These are phyloP conservation scores for Scomber scombrus DNA, from an alignment of 2,113 vertebrate species.

Conservation along the genomic window DNA sequence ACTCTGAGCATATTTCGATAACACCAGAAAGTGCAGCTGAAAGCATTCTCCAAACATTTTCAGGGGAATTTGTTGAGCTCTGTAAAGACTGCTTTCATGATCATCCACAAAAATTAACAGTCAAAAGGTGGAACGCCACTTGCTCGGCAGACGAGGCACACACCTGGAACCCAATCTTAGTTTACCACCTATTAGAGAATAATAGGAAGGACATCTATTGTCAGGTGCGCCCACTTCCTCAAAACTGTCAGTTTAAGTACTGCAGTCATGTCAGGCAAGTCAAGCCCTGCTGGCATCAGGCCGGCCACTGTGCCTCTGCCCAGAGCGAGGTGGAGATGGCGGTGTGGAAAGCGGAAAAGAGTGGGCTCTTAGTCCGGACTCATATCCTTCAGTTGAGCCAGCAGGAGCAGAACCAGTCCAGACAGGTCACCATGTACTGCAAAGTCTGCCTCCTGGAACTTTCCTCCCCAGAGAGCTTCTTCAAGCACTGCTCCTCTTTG, in stretches of 20 bases:
- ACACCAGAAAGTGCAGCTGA: not conserved
- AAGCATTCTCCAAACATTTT: slow-evolving; percentile 79
- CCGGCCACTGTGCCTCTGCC: slow-evolving; percentile 79
- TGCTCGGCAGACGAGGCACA: slow-evolving; percentile 78
- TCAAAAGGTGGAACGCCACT: slow-evolving; percentile 29
- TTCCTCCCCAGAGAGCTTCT: slow-evolving; percentile 87
- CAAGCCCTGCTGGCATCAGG: slow-evolving; percentile 78
- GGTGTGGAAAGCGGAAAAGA: slow-evolving; percentile 86
- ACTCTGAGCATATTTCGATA: not conserved
- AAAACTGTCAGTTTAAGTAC: slow-evolving; percentile 65
- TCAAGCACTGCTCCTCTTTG: slow-evolving; percentile 87
- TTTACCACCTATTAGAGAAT: slow-evolving; percentile 69
- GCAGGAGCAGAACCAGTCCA: not conserved
- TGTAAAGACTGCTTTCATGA: slow-evolving; percentile 86
- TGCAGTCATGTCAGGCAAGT: slow-evolving; percentile 81
- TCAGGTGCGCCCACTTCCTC: slow-evolving; percentile 80
- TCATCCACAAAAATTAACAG: slow-evolving; percentile 77
- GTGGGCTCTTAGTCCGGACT: slow-evolving; percentile 35
- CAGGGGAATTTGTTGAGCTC: slow-evolving; percentile 87
- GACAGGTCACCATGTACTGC: slow-evolving; percentile 83
- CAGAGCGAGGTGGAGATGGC: slow-evolving; percentile 91
- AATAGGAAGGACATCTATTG: slow-evolving; percentile 77
- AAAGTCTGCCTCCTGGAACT: slow-evolving; percentile 84
- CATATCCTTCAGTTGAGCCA: slow-evolving; percentile 63
- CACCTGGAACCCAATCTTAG: slow-evolving; percentile 80